A percentile compares a stretch with the other conserved stretches of the same genome.
Conservation (phyloP, 2,888 invertebrate genomes). For the Leucoptera coffeella region DNA sequence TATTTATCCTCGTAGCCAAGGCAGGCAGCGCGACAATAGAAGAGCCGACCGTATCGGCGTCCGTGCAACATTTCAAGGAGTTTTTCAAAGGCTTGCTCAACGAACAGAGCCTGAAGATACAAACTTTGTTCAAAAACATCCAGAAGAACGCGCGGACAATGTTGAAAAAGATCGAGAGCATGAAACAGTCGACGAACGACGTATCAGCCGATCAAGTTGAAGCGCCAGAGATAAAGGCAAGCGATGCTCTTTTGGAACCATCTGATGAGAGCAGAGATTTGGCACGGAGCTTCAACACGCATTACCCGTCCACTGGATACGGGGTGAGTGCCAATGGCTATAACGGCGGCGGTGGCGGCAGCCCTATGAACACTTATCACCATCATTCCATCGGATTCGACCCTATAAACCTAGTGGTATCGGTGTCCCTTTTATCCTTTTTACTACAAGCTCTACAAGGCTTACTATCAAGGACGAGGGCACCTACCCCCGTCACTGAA, state of each 20-base stretch:
- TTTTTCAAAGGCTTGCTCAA: constrained; percentile 26
- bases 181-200: constrained; percentile 13
- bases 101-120: constrained; percentile 33
- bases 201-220: constrained; percentile 15
- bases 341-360: background rate
- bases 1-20: no score
- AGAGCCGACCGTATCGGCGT: no score
- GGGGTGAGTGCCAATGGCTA: constrained; percentile 14
- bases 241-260: constrained; percentile 4
- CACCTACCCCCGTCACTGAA: constrained; percentile 33
- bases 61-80: constrained; percentile 24
- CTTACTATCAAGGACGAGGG: constrained; percentile 21
- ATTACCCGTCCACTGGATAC: constrained; percentile 23
- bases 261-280: constrained; percentile 8
- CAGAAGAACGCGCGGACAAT: constrained; percentile 31
- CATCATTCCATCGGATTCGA: constrained; percentile 48
- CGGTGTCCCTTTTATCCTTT: constrained; percentile 38
- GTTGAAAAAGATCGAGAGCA: constrained; percentile 22
- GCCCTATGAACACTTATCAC: constrained; percentile 20
- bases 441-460: constrained; percentile 40
- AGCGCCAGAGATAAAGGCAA: constrained; percentile 16
- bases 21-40: no score
- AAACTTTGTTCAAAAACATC: constrained; percentile 25
- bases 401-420: constrained; percentile 42
- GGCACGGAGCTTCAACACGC: constrained; percentile 22